phyloP scores from a whole-genome alignment of 1,140 invertebrate species.

The Psilanteris sp. region DNA sequence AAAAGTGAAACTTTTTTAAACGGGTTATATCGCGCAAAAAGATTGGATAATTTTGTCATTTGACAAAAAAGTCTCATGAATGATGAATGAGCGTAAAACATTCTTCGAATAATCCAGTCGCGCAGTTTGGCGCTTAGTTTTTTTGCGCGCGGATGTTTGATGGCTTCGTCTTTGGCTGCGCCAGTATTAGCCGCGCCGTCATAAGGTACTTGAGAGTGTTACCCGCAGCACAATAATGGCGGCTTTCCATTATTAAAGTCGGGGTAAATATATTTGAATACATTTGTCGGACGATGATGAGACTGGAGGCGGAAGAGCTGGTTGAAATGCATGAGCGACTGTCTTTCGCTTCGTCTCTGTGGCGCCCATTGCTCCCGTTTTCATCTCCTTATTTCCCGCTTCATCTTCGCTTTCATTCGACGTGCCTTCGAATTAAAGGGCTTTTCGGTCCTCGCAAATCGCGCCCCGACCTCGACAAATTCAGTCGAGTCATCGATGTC shows the following conservation, averaged over 20 bases:
- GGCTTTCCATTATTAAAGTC: conserved; percentile 62
- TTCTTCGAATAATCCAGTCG: conserved; percentile 52
- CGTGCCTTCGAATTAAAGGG: conserved; percentile 30
- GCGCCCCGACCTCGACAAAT: neutral
- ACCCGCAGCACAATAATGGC: conserved; percentile 60
- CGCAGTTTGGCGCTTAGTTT: conserved; percentile 33
- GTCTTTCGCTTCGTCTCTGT: conserved; percentile 37
- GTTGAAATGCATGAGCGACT: conserved; percentile 58
- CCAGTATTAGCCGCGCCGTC: conserved; percentile 44
- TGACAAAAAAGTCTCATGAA: conserved; percentile 40
- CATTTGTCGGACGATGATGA: conserved; percentile 65
- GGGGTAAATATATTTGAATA: conserved; percentile 69
- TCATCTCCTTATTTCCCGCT: conserved; percentile 39
- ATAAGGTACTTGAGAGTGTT: conserved; percentile 56
- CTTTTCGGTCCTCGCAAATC: conserved; percentile 17
- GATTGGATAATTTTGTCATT: conserved; percentile 41
- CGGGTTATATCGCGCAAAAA: conserved; percentile 19
- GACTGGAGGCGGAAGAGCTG: conserved; percentile 29
- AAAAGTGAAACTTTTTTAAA: conserved; percentile 23
- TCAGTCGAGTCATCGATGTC: no score
- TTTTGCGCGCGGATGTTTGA: conserved; percentile 38
- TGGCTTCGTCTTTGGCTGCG: conserved; percentile 42
- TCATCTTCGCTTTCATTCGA: conserved; percentile 33
- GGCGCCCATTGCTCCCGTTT: conserved; percentile 38
- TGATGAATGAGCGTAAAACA: conserved; percentile 52